These are phyloP conservation scores for Podotricha telesiphe DNA, from an alignment of 2,888 invertebrate genomes.

Conservation along the genomic window DNA sequence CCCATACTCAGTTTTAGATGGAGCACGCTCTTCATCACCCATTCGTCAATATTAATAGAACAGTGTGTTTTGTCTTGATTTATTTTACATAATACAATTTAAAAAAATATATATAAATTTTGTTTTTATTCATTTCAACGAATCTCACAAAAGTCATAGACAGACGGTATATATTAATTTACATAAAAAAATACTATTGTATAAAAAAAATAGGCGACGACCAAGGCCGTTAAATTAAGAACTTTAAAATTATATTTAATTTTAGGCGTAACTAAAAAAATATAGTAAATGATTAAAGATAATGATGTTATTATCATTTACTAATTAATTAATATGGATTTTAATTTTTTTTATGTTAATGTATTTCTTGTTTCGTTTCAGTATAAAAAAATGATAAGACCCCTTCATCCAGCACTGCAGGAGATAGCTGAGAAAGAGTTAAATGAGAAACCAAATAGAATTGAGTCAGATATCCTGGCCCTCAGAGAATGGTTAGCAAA, in stretches of 20 bases:
- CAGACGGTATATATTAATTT: too few relatives aligned
- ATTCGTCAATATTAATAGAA: too few relatives aligned
- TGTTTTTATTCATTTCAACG: too few relatives aligned
- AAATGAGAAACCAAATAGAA: conserved; percentile 70
- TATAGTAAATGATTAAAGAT: too few relatives aligned
- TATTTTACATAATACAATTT: too few relatives aligned
- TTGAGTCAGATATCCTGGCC: conserved; percentile 63
- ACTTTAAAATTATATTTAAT: neutral
- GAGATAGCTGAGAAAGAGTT: conserved; percentile 75
- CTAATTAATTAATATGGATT: too few relatives aligned
- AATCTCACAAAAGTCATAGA: too few relatives aligned
- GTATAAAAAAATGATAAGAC: conserved; percentile 50
- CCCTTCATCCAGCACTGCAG: conserved; percentile 62
- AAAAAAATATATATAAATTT: too few relatives aligned
- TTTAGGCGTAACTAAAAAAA: neutral
- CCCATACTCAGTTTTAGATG: too few relatives aligned
- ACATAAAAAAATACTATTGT: neutral
- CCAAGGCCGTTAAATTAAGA: neutral
- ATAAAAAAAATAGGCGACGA: neutral
- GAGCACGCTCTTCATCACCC: too few relatives aligned
- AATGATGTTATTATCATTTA: too few relatives aligned
- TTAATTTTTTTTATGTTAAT: neutral
- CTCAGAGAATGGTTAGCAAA: conserved; percentile 78
- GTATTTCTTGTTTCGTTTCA: conserved; percentile 4
- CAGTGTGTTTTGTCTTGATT: too few relatives aligned